Evolutionary conservation across 2,888 invertebrate species (phyloP).

Genomic region (Eupithecia pulchellata): DNA sequence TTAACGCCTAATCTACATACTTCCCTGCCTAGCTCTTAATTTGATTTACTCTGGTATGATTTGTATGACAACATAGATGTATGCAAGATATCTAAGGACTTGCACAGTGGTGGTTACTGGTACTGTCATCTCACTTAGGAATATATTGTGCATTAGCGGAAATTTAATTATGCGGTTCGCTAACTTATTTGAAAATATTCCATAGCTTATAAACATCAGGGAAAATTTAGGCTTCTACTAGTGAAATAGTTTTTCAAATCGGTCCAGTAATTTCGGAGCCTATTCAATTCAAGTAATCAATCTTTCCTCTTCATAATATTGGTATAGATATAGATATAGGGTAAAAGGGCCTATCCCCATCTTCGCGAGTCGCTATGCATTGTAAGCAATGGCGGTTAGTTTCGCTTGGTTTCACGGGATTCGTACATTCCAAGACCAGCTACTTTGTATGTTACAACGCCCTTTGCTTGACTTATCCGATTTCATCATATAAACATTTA

Average conservation of each 20-base stretch:
- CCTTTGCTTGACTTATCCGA: not conserved
- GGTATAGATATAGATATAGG: no score
- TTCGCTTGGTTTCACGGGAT: not conserved
- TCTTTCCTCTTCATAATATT: no score
- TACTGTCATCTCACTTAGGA: not conserved
- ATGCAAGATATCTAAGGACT: not conserved
- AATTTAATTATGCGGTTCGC: no score
- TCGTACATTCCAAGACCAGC: not conserved
- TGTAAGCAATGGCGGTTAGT: not conserved
- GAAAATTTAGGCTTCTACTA: no score
- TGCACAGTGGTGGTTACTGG: not conserved
- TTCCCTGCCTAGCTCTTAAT: not conserved
- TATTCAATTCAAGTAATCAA: no score
- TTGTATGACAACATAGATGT: conserved; percentile 4
- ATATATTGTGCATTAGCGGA: not conserved
- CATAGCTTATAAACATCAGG: no score
- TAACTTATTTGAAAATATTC: no score
- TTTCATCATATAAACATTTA: not conserved
- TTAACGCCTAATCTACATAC: not conserved
- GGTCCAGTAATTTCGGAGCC: no score
- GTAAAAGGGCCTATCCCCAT: not conserved
- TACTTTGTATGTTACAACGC: not conserved
- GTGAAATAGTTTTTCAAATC: no score
- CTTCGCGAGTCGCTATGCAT: not conserved
- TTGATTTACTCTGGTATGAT: not conserved